Evolutionary conservation across 2,888 invertebrate genomes (phyloP), one percentile per base, ranked within the genome.

Genomic region (Gastrophysa polygoni): DNA sequence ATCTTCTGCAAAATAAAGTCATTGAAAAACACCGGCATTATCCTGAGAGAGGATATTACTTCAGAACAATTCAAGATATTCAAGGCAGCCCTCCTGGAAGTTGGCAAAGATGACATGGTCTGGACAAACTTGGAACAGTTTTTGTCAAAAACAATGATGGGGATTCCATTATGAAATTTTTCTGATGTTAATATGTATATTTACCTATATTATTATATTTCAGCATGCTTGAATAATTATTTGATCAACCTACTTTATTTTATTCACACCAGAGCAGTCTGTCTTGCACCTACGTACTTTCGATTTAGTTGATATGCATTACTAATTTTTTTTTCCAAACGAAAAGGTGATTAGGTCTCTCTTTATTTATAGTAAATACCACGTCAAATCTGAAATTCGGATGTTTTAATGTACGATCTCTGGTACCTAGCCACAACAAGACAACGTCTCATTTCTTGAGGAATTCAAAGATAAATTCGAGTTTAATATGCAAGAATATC

Each of bases 51-150:
- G n/a, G 8, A 48, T 48, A 48, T 48, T n/a, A 48, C 48, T 24
- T 28, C 48, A 24, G 48, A 48, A 28, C 48, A 48, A n/a, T 11
- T 48, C 11, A 48, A 48, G 48, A 48, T 48, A 48, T 48, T 48
- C 24, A 48, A 28, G n/a, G 48, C 48, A 21, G 48, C 28, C 8
- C 28, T 48, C 24, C 14, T 24, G 28, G 14, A 48, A 48, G 48
- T 48, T 48, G 24, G 48, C 8, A 46, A 46, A 46, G 4, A 18
- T 46, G 20, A n/a, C 46, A 46, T 5, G 20, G 18, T 46, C 4
- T 48, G 48, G 24, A 48, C 48, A 24, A 48, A 48, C 16, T 48
- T 48, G 48, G 28, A 3, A 24, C 28, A 48, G n/a, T 48, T 24
- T 24, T 48, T 11, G 24, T n/a, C 48, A 48, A 48, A 48, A 24